Conservation (phyloP, 1,140 invertebrate species). For the Drusus annulatus region DNA sequence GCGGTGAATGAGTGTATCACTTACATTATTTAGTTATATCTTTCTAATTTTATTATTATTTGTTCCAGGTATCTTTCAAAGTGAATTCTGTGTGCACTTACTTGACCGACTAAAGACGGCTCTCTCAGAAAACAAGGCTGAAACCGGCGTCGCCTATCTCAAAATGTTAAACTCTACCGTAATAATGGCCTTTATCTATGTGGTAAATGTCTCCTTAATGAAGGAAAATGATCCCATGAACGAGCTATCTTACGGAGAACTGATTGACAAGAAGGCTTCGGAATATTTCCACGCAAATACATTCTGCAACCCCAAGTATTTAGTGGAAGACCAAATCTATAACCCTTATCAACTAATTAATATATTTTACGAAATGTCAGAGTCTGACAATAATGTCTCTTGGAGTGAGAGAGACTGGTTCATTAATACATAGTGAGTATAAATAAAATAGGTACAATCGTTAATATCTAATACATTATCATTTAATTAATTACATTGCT, state of each 20-base stretch:
- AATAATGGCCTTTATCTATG: constrained; percentile 45
- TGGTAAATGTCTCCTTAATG: constrained; percentile 45
- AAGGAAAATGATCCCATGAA: constrained; percentile 42
- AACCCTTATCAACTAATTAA: constrained; percentile 52
- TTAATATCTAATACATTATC: too few relatives aligned
- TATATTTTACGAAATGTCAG: constrained; percentile 51
- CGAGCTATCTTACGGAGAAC: constrained; percentile 27
- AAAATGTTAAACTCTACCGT: constrained; percentile 48
- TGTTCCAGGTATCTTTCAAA: constrained; percentile 50
- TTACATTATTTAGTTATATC: too few relatives aligned
- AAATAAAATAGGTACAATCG: too few relatives aligned
- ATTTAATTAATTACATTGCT: too few relatives aligned
- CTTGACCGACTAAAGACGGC: constrained; percentile 39
- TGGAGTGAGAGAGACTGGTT: constrained; percentile 58
- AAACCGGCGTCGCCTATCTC: constrained; percentile 16
- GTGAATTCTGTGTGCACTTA: constrained; percentile 51
- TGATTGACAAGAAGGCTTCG: constrained; percentile 34
- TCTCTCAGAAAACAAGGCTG: constrained; percentile 10
- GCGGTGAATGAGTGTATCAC: too few relatives aligned
- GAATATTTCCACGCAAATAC: constrained; percentile 46
- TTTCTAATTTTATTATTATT: too few relatives aligned
- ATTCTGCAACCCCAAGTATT: constrained; percentile 53
- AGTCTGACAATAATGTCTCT: constrained; percentile 41
- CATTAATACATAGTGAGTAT: constrained; percentile 54
- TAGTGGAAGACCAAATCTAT: constrained; percentile 43